Base-by-base conservation (phyloP, 2,888 invertebrate species). In the Tuberolachnus salignus region DNA sequence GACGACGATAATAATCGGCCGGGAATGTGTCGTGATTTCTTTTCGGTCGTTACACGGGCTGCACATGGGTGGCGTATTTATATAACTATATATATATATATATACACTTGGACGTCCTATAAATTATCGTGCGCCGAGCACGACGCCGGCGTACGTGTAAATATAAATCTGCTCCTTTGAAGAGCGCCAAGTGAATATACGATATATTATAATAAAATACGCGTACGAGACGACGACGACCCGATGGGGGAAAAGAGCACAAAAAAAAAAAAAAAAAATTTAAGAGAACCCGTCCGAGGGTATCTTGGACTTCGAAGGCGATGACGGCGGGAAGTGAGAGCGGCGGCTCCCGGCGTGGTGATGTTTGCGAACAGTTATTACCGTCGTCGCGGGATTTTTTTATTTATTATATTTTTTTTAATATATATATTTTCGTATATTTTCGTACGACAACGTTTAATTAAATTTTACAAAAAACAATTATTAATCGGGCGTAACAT, bases 1-100 rank as follows among this genome's bases (percentile, higher is more conserved):
- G 23, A 53, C 19, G 74, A 67, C 66, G 67, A 75, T 78, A 78
- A 49, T 57, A 19, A 78, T 67, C 75, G 19, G 34, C 42, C 14
- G 67, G 64, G 75, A 78, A 67, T 34, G 57, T 67, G 75, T 78
- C 75, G 67, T 78, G 75, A 78, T 78, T 67, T 78, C 57, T 78
- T 51, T 42, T 61, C 51, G 21, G 55, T 21, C 51, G 67, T 66
- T 34, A 34, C 34, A 34, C 46, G 64, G 1, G 59, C 14, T 34
- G 67, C 75, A 78, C 75, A 78, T 67, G 75, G 75, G 66, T 78
- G 67, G 67, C 66, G 59, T 34, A 49, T 59, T 49, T 21, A n/a
- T n/a, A n/a, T n/a, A n/a, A n/a, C n/a, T n/a, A n/a, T n/a, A n/a
- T n/a, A n/a, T n/a, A n/a, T 34, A 34, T 34, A 6, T 34, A 34